phyloP scores from a whole-genome alignment of 2,113 vertebrate species.

The Tympanuchus pallidicinctus region DNA sequence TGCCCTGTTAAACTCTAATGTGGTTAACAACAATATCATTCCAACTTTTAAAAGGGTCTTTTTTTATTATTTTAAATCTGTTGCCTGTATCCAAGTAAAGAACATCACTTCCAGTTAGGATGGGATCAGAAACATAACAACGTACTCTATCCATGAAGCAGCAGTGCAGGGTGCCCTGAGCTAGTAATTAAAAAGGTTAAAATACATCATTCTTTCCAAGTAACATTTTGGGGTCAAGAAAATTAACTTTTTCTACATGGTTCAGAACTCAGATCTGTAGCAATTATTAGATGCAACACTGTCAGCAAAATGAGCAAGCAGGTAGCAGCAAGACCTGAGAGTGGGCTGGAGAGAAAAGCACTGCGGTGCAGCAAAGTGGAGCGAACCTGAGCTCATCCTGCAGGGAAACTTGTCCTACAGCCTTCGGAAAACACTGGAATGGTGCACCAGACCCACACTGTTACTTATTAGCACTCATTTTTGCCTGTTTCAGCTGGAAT shows the following conservation, averaged over 20 bases:
- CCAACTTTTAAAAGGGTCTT: conserved; percentile 66
- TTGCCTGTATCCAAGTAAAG: conserved; percentile 53
- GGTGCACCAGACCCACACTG: background rate
- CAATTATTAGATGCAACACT: rapidly evolving
- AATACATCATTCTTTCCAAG: background rate
- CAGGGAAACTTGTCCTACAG: background rate
- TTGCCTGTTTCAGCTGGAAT: background rate
- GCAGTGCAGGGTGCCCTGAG: background rate
- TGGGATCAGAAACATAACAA: background rate
- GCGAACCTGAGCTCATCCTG: background rate
- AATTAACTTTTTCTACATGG: background rate
- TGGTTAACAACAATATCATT: conserved; percentile 80
- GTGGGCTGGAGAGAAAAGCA: background rate
- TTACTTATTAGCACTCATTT: background rate
- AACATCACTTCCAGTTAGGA: conserved; percentile 38
- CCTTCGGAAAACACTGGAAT: background rate
- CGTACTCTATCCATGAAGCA: background rate
- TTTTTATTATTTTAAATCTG: conserved; percentile 51
- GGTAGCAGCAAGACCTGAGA: background rate
- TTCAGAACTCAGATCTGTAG: background rate
- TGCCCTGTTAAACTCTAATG: conserved; percentile 94
- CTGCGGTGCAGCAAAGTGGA: background rate
- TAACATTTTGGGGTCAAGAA: background rate
- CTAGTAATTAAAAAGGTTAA: background rate
- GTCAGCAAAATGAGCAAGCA: background rate